Conservation (phyloP, 2,888 invertebrate genomes). For the Acanthosoma haemorrhoidale region DNA sequence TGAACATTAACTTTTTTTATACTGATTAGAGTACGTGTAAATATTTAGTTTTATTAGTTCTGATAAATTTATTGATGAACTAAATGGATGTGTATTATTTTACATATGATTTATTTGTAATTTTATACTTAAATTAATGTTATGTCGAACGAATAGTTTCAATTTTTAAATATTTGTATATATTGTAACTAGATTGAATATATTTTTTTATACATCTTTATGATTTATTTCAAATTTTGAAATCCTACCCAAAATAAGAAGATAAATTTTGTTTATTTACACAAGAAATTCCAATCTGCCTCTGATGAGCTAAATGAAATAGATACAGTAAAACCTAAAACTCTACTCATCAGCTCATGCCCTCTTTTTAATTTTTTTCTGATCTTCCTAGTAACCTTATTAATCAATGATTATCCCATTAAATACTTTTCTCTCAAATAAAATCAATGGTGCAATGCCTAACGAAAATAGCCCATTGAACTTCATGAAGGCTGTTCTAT, state of each 20-base stretch:
- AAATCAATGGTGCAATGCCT: too few species aligned
- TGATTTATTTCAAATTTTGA: neutral
- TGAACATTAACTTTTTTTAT: neutral
- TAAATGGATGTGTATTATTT: constrained; percentile 5
- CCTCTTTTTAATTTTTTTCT: too few species aligned
- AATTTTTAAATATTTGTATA: constrained; percentile 6
- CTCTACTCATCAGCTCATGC: too few species aligned
- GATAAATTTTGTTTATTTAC: too few species aligned
- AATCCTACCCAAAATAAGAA: neutral
- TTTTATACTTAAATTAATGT: constrained; percentile 5
- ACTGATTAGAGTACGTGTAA: neutral
- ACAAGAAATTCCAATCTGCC: too few species aligned
- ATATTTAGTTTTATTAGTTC: constrained; percentile 4
- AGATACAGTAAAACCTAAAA: too few species aligned
- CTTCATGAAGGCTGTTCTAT: too few species aligned
- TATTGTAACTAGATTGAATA: constrained; percentile 12
- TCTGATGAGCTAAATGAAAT: too few species aligned
- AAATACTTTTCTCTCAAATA: too few species aligned
- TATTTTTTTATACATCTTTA: neutral
- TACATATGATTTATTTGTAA: constrained; percentile 5
- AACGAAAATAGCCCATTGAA: too few species aligned
- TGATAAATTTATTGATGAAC: neutral
- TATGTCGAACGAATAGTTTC: neutral
- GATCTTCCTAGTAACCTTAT: too few species aligned
- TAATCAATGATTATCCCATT: too few species aligned